Evolutionary conservation across 2,888 invertebrate genomes (phyloP), one percentile per base, ranked within the genome.

Genomic region (Dryococelus australis): DNA sequence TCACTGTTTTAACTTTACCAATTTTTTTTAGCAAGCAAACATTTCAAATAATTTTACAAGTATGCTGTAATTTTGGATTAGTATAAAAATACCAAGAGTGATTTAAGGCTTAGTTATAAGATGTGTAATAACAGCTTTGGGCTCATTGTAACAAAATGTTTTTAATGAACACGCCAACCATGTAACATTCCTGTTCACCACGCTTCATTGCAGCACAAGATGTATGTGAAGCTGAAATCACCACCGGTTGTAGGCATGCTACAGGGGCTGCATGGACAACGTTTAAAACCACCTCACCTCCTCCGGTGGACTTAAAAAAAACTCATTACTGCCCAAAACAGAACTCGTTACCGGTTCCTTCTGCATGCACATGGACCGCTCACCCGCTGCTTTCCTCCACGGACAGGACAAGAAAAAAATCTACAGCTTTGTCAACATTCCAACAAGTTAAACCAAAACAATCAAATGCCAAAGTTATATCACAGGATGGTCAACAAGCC

Each of bases 251-350:
- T 8, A 86, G 87, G 86, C 87, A 86, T 85, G 87, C 88, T 86
- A 89, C 89, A 88, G 88, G 65, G 89, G 89, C 89, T 87, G 89
- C 89, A 88, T 89, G 89, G 89, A 89, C 88, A 87, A 87, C 89
- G 86, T 89, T 89, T 89, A 87, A 89, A 87, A 89, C 89, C 87
- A 88, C 87, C 79, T 87, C 88, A 86, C 89, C 89, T 88, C 88
- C 87, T 86, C 65, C n/a, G 65, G 65, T 65, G 65, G 65, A 65
- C 65, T 65, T 16, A n/a, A 65, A 16, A 65, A 16, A 20, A n/a
- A 65, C 65, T 65, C 65, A 65, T 6, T 65, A 65, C 65, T 65
- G 65, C 65, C 65, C 81, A 26, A 35, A 35, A 87, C 87, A 87
- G 87, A 87, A 83, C 87, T 85, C 87, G 65, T n/a, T 79, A 85